Evolutionary conservation across 2,113 vertebrate genomes (phyloP), one percentile per base, ranked within the genome.

Genomic region (Trochalopteron elliotii): DNA sequence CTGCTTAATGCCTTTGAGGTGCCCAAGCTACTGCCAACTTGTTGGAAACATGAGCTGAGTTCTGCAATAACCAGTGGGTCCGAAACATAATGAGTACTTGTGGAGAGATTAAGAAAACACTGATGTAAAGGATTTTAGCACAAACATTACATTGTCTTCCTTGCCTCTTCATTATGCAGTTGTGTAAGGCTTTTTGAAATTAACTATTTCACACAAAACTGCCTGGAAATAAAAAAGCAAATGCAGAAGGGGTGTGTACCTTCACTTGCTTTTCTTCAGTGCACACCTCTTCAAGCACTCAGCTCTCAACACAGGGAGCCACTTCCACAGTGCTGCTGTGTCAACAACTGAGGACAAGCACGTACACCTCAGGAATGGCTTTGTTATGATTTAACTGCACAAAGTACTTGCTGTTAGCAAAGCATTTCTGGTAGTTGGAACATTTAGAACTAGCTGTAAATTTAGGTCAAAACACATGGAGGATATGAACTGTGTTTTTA

Each of bases 91-190:
- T 83, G 72, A 59, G 60, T 42, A 27, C 42, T 87, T 90, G n/a
- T 67, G 28, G 45, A 83, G 71, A 90, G 64, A 93, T 83, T 88
- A 86, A 86, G 53, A 80, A 74, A 94, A 90, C 45, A 65, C 76
- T 60, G 91, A 92, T 87, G 76, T 55, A 78, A 79, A 82, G 86
- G 52, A 83, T 78, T 95, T 89, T n/a, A 78, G 60, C 86, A 96
- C 93, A 93, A 92, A 78, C 76, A 71, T 81, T 50, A 75, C 80
- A 78, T 83, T 92, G 80, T 95, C 56, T 52, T 39, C 47, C 5
- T 78, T 72, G 69, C 50, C 17, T 94, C 64, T 83, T 84, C 35
- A 56, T 79, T 91, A 94, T 57, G 65, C 81, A 76, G 45, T 85
- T 94, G 83, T n/a, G n/a, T 69, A 88, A 92, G 67, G 23, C 50